Percentiles rank a stretch among this genome's conserved stretches.
phyloP scores from a whole-genome alignment of 2,797 vertebrate genomes.

The Dallia pectoralis region DNA sequence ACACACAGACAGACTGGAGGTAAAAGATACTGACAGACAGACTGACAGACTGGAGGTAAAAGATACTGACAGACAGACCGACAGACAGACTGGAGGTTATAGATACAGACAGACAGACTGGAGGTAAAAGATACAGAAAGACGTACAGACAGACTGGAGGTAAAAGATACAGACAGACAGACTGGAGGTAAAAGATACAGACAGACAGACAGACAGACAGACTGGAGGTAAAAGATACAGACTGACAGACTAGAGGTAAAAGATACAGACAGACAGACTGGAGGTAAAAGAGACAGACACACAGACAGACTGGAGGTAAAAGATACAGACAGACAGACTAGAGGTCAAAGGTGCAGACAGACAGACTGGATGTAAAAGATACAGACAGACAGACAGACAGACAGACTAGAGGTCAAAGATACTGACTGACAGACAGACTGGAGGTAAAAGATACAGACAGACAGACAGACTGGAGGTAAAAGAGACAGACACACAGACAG shows the following conservation, averaged over 20 bases:
- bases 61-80: background rate
- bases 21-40: background rate
- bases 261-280: too few species aligned
- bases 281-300: background rate
- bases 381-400: background rate
- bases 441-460: background rate
- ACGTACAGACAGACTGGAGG: background rate
- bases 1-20: constrained; percentile 1
- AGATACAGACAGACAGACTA: background rate
- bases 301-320: background rate
- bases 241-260: background rate
- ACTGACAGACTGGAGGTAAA: background rate
- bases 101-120: background rate
- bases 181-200: too few species aligned
- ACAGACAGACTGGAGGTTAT: too few species aligned
- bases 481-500: too few species aligned
- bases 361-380: background rate
- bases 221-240: background rate
- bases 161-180: background rate
- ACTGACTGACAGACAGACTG: background rate
- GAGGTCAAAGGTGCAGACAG: background rate
- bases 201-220: constrained; percentile 2
- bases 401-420: background rate
- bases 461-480: too few species aligned
- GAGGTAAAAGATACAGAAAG: background rate